These are phyloP conservation scores for Phasianus colchicus DNA, from an alignment of 2,113 vertebrate genomes.

Conservation along the genomic window DNA sequence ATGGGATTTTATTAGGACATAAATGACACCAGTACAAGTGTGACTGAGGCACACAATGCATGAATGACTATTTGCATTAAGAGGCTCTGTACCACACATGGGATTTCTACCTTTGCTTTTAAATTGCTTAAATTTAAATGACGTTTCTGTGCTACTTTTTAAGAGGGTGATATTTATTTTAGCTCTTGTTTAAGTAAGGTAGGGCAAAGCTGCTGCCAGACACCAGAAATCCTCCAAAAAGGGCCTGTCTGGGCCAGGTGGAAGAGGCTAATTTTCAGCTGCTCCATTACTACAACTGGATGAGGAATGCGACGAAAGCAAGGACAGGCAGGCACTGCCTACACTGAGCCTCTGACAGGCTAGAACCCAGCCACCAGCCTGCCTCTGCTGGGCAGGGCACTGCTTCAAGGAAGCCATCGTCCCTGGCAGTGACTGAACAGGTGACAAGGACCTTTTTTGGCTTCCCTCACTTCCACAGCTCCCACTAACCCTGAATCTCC, in stretches of 20 bases:
- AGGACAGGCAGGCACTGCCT: neutral
- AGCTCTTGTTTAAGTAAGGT: neutral
- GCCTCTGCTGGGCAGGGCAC: neutral
- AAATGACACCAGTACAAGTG: slow-evolving; percentile 41
- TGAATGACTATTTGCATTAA: slow-evolving; percentile 36
- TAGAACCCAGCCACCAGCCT: neutral
- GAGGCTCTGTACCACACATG: slow-evolving; percentile 3
- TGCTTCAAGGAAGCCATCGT: neutral
- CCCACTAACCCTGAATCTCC: neutral
- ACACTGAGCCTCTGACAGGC: accelerated
- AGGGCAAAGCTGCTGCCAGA: neutral
- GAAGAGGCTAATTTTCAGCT: neutral
- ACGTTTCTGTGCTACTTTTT: neutral
- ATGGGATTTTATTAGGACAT: slow-evolving; percentile 70
- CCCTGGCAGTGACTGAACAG: accelerated
- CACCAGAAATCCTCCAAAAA: neutral
- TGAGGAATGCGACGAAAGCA: accelerated
- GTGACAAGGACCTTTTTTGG: neutral
- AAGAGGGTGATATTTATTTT: neutral
- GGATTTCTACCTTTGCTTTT: slow-evolving; percentile 41
- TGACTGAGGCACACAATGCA: slow-evolving; percentile 29
- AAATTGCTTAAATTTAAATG: slow-evolving; percentile 45
- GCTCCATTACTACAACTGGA: neutral
- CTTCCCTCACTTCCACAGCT: neutral
- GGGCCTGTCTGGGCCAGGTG: neutral